These are phyloP conservation scores for Julus scanicus DNA, from an alignment of 2,888 invertebrate species.

Conservation along the genomic window DNA sequence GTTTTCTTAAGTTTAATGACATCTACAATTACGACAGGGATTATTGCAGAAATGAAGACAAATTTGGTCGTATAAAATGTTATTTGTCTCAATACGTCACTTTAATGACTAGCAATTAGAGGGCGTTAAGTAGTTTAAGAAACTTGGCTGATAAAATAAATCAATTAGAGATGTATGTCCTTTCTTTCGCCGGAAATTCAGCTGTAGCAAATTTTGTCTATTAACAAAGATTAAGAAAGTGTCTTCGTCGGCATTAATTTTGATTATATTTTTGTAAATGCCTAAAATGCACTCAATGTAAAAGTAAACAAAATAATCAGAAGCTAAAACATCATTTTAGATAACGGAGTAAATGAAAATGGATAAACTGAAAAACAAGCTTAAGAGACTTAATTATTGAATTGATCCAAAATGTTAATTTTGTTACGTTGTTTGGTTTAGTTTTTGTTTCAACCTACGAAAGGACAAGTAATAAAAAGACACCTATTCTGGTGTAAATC, in stretches of 20 bases:
- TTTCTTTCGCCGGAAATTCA: background rate
- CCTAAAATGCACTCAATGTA: background rate
- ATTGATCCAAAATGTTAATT: background rate
- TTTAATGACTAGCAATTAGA: constrained; percentile 45
- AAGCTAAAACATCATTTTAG: background rate
- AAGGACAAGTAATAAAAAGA: background rate
- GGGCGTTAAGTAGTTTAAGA: constrained; percentile 44
- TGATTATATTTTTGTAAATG: constrained; percentile 30
- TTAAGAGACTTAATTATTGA: background rate
- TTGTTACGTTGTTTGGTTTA: background rate
- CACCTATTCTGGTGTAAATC: background rate
- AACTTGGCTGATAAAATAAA: constrained; percentile 39
- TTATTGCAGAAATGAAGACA: constrained; percentile 40
- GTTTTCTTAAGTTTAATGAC: background rate
- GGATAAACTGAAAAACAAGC: background rate
- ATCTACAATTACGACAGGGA: constrained; percentile 8
- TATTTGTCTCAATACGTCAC: constrained; percentile 37
- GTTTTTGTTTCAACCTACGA: background rate
- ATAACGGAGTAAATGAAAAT: background rate
- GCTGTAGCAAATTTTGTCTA: background rate
- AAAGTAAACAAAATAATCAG: constrained; percentile 24
- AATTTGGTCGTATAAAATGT: constrained; percentile 27
- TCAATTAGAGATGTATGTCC: constrained; percentile 4
- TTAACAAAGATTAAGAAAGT: background rate
- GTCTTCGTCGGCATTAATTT: constrained; percentile 11